Conservation (phyloP, 1,140 invertebrate species). For the Platorchestia sp. region DNA sequence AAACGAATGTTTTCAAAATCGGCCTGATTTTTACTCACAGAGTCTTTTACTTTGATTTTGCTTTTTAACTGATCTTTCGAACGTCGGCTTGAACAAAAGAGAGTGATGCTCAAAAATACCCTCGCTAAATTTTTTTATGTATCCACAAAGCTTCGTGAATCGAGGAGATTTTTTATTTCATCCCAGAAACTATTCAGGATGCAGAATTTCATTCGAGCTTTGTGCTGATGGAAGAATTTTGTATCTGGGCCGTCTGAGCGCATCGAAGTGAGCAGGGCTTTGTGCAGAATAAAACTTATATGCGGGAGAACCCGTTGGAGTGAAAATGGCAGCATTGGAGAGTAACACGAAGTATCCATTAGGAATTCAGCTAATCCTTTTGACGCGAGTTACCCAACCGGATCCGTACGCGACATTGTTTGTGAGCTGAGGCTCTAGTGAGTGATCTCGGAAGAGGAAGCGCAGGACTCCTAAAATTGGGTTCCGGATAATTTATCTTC, state of each 20-base stretch:
- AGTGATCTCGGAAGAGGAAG: neutral
- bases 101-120: neutral
- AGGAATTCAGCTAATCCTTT: neutral
- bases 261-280: neutral
- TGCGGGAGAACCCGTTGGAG: neutral
- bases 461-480: neutral
- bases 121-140: neutral
- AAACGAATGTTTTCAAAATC: neutral
- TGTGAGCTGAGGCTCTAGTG: neutral
- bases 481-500: neutral
- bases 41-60: neutral
- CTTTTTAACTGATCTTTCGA: neutral
- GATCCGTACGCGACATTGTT: neutral
- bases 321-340: neutral
- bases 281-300: neutral
- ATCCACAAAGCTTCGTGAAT: neutral
- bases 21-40: neutral
- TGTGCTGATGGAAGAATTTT: slow-evolving; percentile 8
- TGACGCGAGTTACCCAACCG: neutral
- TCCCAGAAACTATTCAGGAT: neutral
- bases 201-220: neutral
- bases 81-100: neutral
- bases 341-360: slow-evolving; percentile 17
- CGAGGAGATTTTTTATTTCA: neutral
- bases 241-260: neutral